Evolutionary conservation across 2,797 vertebrate genomes (phyloP).

Genomic region (Sarcoramphus papa): DNA sequence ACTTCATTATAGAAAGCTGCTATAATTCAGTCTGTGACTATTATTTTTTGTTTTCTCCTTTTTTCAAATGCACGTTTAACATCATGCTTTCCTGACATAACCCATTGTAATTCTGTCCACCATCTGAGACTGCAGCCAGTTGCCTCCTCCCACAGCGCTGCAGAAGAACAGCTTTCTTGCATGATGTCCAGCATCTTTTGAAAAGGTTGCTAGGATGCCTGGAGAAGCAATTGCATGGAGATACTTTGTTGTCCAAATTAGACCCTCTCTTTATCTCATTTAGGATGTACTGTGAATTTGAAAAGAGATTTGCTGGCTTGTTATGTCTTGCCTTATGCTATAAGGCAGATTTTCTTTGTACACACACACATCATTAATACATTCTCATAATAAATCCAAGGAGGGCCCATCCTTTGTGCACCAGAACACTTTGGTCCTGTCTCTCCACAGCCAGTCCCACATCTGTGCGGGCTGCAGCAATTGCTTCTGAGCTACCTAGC

Average conservation of each 20-base stretch:
- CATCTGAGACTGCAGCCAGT: neutral
- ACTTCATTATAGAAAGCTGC: slow-evolving; percentile 35
- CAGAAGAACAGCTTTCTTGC: neutral
- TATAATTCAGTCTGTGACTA: neutral
- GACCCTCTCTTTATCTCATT: neutral
- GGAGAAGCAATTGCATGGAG: neutral
- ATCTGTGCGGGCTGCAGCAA: neutral
- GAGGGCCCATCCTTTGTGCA: neutral
- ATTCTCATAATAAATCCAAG: neutral
- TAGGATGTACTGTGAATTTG: neutral
- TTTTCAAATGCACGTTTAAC: neutral
- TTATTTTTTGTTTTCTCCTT: neutral
- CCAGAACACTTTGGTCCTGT: neutral
- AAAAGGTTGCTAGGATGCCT: neutral
- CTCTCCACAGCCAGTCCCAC: neutral
- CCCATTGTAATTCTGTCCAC: neutral
- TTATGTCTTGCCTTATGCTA: neutral
- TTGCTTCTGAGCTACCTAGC: neutral
- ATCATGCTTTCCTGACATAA: neutral
- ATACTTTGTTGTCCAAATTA: neutral
- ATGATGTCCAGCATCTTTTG: neutral
- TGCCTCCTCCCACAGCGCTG: neutral
- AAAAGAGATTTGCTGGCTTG: neutral
- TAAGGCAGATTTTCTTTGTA: neutral
- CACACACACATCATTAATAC: neutral